Base-by-base conservation (phyloP, 2,113 vertebrate species). In the Atractosteus spatula region DNA sequence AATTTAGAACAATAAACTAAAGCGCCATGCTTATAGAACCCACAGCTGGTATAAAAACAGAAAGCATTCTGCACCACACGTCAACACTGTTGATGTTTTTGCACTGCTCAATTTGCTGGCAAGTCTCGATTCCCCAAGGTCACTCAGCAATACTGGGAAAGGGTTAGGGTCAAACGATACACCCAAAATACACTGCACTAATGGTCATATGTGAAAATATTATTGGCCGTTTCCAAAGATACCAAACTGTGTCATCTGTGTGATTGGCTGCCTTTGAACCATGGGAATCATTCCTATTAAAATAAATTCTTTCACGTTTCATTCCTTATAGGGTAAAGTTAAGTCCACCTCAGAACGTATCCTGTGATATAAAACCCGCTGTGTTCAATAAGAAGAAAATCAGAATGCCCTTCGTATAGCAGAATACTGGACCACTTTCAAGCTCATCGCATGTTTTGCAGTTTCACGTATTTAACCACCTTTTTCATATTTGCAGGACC, bases 401-500 rank as follows among this genome's bases (percentile, higher is more conserved):
- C 5, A 13, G 12, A 6, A 29, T 29, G 29, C 29, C 29, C 29
- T 29, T 29, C 29, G 2, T 29, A 29, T 29, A 29, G 29, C 29
- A 29, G 29, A 29, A 29, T 29, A 29, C 29, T 29, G 29, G 29
- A 29, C 29, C 29, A 29, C 29, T 29, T 29, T 29, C 29, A 29
- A 29, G 29, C 29, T 29, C 29, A 29, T 29, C 29, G 29, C 29
- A 29, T 29, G 29, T 29, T 29, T 29, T 29, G 12, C n/a, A 59
- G 14, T 6, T 13, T 13, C 11, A 59, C 12, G 3, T 16, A 59
- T 59, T 7, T 5, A 80, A 76, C 16, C 3, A 75, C 76, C 54
- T 43, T 62, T 80, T 62, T 76, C 72, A 59, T 63, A 77, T 83
- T 78, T 82, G 76, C 70, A 44, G 41, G 69, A 57, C 65, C 71